phyloP scores from a whole-genome alignment of 2,113 vertebrate genomes.

The Clarias magur region DNA sequence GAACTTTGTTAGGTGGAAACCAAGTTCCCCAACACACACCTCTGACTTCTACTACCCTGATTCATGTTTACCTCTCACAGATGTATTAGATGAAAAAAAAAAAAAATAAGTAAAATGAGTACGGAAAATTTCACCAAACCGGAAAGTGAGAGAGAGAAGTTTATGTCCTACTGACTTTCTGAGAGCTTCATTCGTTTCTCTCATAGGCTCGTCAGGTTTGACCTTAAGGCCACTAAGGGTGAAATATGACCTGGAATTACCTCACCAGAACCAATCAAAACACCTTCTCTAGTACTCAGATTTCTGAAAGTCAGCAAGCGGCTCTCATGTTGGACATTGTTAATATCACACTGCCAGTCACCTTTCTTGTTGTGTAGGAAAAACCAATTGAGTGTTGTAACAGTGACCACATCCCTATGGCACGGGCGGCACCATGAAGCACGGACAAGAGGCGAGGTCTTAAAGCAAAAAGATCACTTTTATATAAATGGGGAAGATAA shows the following conservation, averaged over 20 bases:
- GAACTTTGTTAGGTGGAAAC: constrained; percentile 36
- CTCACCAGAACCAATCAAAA: too few relatives aligned
- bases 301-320: constrained; percentile 26
- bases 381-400: too few relatives aligned
- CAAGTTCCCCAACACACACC: constrained; percentile 30
- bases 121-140: not conserved
- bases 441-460: too few relatives aligned
- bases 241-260: constrained; percentile 46
- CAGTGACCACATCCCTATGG: too few relatives aligned
- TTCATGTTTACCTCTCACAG: constrained; percentile 3
- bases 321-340: not conserved
- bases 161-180: not conserved
- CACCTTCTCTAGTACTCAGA: not conserved
- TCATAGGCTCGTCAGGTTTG: constrained; percentile 3
- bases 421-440: too few relatives aligned
- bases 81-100: not conserved
- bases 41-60: constrained; percentile 25
- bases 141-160: too few relatives aligned
- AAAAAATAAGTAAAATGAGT: too few relatives aligned
- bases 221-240: not conserved
- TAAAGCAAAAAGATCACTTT: too few relatives aligned
- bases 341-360: constrained; percentile 24
- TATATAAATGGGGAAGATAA: too few relatives aligned
- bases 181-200: constrained; percentile 32
- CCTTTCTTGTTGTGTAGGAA: not conserved